Evolutionary conservation across 1,140 invertebrate genomes (phyloP), one percentile per base, ranked within the genome.

Genomic region (Drosophila sucinea): DNA sequence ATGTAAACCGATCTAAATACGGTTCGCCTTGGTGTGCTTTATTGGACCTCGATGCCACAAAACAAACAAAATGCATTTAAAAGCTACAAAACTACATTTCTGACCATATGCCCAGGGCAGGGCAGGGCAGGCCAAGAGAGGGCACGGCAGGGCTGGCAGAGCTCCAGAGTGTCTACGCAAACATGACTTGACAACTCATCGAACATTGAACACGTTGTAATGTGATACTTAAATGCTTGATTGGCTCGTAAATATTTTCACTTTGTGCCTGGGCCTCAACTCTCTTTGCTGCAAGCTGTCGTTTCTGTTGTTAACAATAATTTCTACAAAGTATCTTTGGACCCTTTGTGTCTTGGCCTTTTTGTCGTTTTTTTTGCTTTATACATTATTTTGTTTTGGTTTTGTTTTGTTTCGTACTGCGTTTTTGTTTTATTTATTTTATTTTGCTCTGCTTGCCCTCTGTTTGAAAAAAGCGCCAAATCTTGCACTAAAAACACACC

Each of bases 171-270:
- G 75, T 47, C 32, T 38, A 66, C 67, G 77, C 81, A 91, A 91
- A 91, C 90, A 87, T 75, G 90, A 91, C 81, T 91, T 91, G 90
- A 91, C 90, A 91, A 90, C 90, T 91, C 90, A 91, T 91, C 90
- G 90, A 91, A 85, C 83, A 91, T 91, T 91, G 86, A 90, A 91
- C 90, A 91, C 80, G 90, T 86, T 91, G 90, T 91, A 91, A 91
- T 91, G 81, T 86, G 90, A 91, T 91, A 91, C 90, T 91, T 91
- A 91, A 89, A 90, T 87, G 86, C 86, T 86, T 91, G 90, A 91
- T 91, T 90, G 86, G 90, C 86, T 91, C 90, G 90, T 91, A 91
- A 91, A 91, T 91, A 90, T 91, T 87, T 87, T 90, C 78, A 90
- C 83, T 84, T 81, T 90, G 82, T 75, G 69, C 56, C 56, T 63